Conservation (phyloP, 2,113 vertebrate species). For the Solenodon paradoxus region DNA sequence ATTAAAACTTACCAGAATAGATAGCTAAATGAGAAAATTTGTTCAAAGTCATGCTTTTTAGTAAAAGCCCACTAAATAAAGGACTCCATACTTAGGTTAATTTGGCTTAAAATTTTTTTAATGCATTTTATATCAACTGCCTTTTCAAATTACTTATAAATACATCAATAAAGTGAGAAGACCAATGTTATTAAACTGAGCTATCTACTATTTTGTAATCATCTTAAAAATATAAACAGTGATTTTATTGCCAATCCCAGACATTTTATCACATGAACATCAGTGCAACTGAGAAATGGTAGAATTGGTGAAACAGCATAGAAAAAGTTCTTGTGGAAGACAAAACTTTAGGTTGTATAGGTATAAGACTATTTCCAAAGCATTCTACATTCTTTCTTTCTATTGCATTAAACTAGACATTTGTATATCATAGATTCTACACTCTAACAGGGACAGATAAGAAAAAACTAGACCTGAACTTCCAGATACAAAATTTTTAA, state of each 20-base stretch:
- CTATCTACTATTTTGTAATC: not conserved
- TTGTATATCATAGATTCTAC: slow-evolving; percentile 71
- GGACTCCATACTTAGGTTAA: not conserved
- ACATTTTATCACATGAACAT: not conserved
- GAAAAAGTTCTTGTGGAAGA: not conserved
- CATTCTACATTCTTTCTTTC: slow-evolving; percentile 79
- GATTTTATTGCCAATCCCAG: not conserved
- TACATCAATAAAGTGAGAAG: not conserved
- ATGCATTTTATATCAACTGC: slow-evolving; percentile 35
- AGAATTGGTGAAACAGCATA: not conserved
- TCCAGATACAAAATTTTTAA: slow-evolving; percentile 37
- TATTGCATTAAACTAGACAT: slow-evolving; percentile 68
- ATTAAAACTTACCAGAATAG: not conserved
- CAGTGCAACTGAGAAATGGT: not conserved
- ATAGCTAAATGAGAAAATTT: slow-evolving; percentile 17
- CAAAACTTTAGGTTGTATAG: not conserved
- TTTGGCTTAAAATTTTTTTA: slow-evolving; percentile 37
- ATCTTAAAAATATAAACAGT: slow-evolving; percentile 13
- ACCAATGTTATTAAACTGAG: not conserved
- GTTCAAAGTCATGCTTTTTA: not conserved
- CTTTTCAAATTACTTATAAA: slow-evolving; percentile 21
- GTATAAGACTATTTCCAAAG: not conserved
- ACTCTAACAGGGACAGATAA: slow-evolving; percentile 49
- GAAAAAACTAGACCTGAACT: slow-evolving; percentile 52
- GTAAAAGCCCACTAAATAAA: slow-evolving; percentile 1